A percentile compares a stretch with the other conserved stretches of the same genome.
Conservation (phyloP, 2,888 invertebrate genomes). For the Malacosoma neustria region DNA sequence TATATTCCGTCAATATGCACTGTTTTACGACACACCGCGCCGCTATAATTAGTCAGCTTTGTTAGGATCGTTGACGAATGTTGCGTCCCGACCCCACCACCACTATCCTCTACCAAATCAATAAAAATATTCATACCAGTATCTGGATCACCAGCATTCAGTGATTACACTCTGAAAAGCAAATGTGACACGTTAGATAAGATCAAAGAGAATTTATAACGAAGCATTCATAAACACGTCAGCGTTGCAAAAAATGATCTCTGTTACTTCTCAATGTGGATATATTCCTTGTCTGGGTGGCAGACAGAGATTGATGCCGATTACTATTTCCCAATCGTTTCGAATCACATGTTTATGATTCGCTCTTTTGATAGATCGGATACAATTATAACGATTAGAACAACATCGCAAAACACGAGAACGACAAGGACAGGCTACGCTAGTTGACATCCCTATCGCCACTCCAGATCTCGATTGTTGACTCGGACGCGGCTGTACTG, state of each 20-base stretch:
- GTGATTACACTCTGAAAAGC: slow-evolving; percentile 25
- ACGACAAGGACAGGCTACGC: slow-evolving; percentile 58
- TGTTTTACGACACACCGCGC: slow-evolving; percentile 72
- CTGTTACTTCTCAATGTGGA: slow-evolving; percentile 58
- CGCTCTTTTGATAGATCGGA: slow-evolving; percentile 63
- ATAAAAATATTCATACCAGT: slow-evolving; percentile 40
- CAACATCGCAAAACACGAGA: slow-evolving; percentile 70
- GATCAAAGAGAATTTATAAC: slow-evolving; percentile 64
- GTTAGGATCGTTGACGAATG: slow-evolving; percentile 64
- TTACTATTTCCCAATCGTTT: slow-evolving; percentile 42
- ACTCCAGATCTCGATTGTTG: slow-evolving; percentile 65
- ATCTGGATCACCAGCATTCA: slow-evolving; percentile 26
- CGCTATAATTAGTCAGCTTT: slow-evolving; percentile 74
- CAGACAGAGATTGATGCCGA: slow-evolving; percentile 41
- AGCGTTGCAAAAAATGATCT: slow-evolving; percentile 59
- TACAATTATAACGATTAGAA: slow-evolving; percentile 70
- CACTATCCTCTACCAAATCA: slow-evolving; percentile 37
- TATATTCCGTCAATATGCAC: slow-evolving; percentile 76
- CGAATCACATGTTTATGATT: slow-evolving; percentile 52
- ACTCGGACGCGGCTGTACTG: slow-evolving; percentile 36
- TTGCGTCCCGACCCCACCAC: slow-evolving; percentile 32
- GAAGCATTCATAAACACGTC: slow-evolving; percentile 63
- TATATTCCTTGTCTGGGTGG: slow-evolving; percentile 18
- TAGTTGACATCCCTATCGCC: slow-evolving; percentile 64
- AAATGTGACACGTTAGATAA: slow-evolving; percentile 44